A percentile compares a stretch with the other conserved stretches of the same genome.
phyloP scores from a whole-genome alignment of 2,113 vertebrate genomes.

The Sarotherodon lohbergeri region DNA sequence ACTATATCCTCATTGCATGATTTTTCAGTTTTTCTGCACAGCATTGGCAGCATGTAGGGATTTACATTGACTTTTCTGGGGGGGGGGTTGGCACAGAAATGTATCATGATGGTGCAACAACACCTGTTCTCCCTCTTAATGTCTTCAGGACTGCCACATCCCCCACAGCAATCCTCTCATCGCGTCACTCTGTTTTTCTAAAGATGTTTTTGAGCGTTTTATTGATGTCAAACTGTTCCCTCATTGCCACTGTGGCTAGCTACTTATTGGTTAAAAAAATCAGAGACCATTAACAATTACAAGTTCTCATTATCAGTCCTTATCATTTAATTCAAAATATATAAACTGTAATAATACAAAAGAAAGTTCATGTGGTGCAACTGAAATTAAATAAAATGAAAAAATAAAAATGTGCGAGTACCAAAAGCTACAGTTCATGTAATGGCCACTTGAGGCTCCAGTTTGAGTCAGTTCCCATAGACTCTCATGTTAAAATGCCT shows the following conservation, averaged over 20 bases:
- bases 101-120: not conserved
- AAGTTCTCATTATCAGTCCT: not conserved
- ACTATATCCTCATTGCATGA: not conserved
- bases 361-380: not conserved
- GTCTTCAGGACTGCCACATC: not conserved
- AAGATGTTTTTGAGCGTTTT: not conserved
- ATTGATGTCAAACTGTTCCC: not conserved
- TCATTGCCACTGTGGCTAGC: not conserved
- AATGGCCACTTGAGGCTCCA: not conserved
- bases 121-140: not conserved
- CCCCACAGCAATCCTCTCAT: not conserved
- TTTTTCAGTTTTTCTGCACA: not conserved
- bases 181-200: not conserved
- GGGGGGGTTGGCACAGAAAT: fast-evolving
- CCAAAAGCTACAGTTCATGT: not conserved
- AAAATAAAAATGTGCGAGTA: not conserved
- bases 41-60: not conserved
- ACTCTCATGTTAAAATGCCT: not conserved
- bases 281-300: not conserved
- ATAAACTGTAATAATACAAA: not conserved
- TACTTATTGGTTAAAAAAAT: not conserved
- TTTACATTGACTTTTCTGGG: not conserved
- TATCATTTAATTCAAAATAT: not conserved
- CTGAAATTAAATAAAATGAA: not conserved
- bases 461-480: not conserved